Base-by-base conservation (phyloP, 2,113 vertebrate species). In the Cynoglossus semilaevis region DNA sequence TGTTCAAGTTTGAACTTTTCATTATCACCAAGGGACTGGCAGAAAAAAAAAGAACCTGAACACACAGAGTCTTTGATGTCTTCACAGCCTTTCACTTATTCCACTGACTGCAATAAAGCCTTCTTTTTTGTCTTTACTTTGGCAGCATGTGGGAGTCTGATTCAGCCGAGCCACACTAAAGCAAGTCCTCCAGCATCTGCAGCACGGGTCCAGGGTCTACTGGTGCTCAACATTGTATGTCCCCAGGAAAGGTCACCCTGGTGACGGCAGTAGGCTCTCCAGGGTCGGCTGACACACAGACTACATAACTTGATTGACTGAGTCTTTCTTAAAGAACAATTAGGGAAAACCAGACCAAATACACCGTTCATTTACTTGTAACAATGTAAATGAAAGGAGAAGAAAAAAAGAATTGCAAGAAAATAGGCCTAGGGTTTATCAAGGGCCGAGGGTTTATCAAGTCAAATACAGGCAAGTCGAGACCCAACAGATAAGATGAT, bases 121-220 rank as follows among this genome's bases (percentile, higher is more conserved):
- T 14, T 18, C 44, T 37, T 68, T 54, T 44, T 45, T 35, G 15
- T 36, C 40, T 8, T 56, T 11, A 15, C 45, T 70, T 71, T 79
- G 70, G 71, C 70, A 59, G 57, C 22, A 38, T 55, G 47, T 9
- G 15, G 36, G 18, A 48, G 54, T 62, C 17, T 17, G 41, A 62
- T 57, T 74, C 66, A 52, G 10, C 15, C 40, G 2, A 37, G 42
- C 77, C 43, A 67, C 40, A 74, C 69, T 69, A 80, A 74, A 70
- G 61, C 34, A 54, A 72, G 40, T 40, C 68, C 60, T 77, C 35
- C 61, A 64, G 74, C 76, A 81, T 78, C 70, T 79, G 77, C 55
- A 66, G 49, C 18, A n/a, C 10, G 17, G 41, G 43, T 48, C 70
- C 63, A 66, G 40, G 48, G 34, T 41, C 0, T 10, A 44, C 59